Percentiles rank a stretch among this genome's conserved stretches.
Evolutionary conservation across 2,113 vertebrate species (phyloP).

Genomic region (Hyperopisus bebe): DNA sequence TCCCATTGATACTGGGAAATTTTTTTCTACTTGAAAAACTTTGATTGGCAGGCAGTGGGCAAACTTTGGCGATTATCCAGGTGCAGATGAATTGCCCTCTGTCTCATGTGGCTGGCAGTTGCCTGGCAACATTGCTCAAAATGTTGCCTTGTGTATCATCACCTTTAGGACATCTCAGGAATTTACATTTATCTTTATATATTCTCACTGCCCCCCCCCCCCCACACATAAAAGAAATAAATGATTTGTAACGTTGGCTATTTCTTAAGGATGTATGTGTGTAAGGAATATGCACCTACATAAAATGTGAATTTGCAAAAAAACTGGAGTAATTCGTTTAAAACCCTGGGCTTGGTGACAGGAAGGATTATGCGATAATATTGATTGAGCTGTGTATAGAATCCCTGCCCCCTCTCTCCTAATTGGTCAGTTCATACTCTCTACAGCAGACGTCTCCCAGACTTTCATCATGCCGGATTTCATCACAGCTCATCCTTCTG

Average conservation of each 20-base stretch:
- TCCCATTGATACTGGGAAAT: neutral
- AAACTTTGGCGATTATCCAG: neutral
- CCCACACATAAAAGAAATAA: neutral
- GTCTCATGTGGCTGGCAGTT: neutral
- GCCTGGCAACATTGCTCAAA: neutral
- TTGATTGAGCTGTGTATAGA: neutral
- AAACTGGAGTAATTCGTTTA: neutral
- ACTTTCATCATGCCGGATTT: neutral
- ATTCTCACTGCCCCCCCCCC: neutral
- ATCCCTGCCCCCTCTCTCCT: neutral
- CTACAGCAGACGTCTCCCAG: neutral
- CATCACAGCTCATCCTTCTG: slow-evolving; percentile 67
- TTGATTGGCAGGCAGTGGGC: neutral
- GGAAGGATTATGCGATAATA: neutral
- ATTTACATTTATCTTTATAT: neutral
- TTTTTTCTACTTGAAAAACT: neutral
- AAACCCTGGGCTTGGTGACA: neutral
- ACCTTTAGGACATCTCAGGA: neutral
- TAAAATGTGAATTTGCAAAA: neutral
- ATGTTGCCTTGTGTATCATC: neutral
- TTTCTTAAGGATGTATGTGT: neutral
- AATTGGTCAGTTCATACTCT: neutral
- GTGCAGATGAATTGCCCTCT: neutral
- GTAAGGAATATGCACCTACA: neutral
- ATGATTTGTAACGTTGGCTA: neutral